A percentile compares a stretch with the other conserved stretches of the same genome.
phyloP scores from a whole-genome alignment of 2,113 vertebrate species.

The Nothocercus julius region DNA sequence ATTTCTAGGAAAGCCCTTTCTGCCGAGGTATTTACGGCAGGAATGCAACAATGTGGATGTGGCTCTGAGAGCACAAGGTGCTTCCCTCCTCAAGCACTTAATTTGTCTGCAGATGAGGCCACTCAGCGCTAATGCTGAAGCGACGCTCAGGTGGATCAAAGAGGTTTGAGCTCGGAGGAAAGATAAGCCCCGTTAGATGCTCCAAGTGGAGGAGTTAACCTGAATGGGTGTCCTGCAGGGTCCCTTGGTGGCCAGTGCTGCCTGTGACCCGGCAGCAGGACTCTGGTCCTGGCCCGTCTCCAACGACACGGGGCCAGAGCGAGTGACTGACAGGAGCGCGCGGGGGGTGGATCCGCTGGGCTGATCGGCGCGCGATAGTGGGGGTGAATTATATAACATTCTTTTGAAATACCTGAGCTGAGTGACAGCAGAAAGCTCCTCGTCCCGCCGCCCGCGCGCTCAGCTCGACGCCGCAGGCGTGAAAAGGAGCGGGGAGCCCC shows the following conservation, averaged over 20 bases:
- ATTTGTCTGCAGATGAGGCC: background rate
- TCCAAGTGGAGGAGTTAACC: background rate
- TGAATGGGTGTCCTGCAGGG: accelerated
- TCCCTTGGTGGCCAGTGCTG: background rate
- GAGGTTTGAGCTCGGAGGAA: accelerated
- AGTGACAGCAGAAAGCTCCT: background rate
- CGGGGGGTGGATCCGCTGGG: accelerated
- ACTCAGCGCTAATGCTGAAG: background rate
- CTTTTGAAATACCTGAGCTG: background rate
- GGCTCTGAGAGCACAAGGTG: background rate
- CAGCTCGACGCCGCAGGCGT: background rate
- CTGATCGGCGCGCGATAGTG: accelerated
- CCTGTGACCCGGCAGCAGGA: background rate
- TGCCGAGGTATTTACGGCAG: accelerated
- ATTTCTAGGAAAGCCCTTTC: background rate
- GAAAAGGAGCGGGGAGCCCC: background rate
- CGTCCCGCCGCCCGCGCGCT: background rate
- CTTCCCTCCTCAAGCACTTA: background rate
- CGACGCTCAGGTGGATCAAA: accelerated
- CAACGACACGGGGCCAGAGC: background rate
- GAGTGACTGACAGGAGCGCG: accelerated
- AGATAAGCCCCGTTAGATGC: accelerated
- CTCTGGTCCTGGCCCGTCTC: background rate
- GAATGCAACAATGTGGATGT: background rate
- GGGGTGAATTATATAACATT: background rate